Evolutionary conservation across 2,797 vertebrate species (phyloP), one percentile per base, ranked within the genome.

Genomic region (Rhynchotus rufescens): DNA sequence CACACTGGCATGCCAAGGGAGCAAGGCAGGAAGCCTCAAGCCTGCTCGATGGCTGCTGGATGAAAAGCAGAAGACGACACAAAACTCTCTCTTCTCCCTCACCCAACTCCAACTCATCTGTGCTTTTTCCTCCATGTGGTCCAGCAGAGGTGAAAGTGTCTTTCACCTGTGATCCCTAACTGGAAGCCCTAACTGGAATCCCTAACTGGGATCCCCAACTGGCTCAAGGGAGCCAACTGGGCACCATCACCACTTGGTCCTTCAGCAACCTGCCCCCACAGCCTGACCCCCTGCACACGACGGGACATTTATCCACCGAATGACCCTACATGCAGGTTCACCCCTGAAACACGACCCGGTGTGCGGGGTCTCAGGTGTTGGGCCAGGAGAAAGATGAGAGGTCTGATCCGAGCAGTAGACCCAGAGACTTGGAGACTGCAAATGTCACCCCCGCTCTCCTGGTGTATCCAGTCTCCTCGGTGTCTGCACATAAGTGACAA

Each of bases 351-450:
- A 64, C 13, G 16, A 88, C 64, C 60, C 66, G n/a, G 26, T 7
- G 4, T 23, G 40, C 16, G 49, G 47, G 67, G 51, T 92, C 87
- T 90, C 84, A 44, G 52, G 42, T 44, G 42, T 6, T 90, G 77
- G 49, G 80, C 54, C 49, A 93, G 40, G 71, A 86, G 77, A 93
- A 90, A 93, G 67, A 26, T 1, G 3, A 92, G 82, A 96, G 77
- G 56, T 76, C 78, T 79, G 73, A 93, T 68, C 66, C 7, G 21
- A 51, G 68, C 71, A 93, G 64, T 82, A 86, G 47, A 84, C 40
- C 69, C 73, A 79, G n/a, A 47, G 71, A 61, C 34, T 20, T 61
- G 65, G 23, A 80, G 56, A 34, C 67, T 88, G 74, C 60, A 94
- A 86, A 88, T 84, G 85, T 40, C 74, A 79, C 21, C 49, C 62